A percentile compares a stretch with the other conserved stretches of the same genome.
Evolutionary conservation across 2,113 vertebrate species (phyloP).

Genomic region (Cottus gobio): DNA sequence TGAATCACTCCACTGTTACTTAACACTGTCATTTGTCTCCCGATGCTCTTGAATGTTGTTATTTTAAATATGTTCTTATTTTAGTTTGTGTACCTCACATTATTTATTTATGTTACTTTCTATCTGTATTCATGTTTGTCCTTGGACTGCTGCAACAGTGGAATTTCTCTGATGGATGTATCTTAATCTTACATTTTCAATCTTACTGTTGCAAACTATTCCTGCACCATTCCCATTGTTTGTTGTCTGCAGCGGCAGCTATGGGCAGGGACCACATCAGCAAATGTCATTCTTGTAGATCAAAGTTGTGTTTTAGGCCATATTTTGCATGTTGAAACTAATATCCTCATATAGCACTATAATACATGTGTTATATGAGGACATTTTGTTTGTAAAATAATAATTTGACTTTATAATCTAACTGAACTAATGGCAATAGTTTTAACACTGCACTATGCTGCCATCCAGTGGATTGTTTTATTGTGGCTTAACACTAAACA

Average conservation of each 20-base stretch:
- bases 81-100: background rate
- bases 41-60: background rate
- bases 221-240: slow-evolving; percentile 25
- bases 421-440: background rate
- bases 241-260: slow-evolving; percentile 11
- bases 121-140: background rate
- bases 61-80: background rate
- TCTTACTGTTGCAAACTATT: slow-evolving; percentile 16
- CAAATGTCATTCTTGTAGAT: background rate
- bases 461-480: slow-evolving; percentile 63
- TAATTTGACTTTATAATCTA: background rate
- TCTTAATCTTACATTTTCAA: background rate
- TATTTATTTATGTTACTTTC: background rate
- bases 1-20: background rate
- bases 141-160: background rate
- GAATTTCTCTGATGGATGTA: background rate
- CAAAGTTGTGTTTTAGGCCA: background rate
- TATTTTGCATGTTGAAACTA: background rate
- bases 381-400: background rate
- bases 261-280: slow-evolving; percentile 1
- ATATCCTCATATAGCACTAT: background rate
- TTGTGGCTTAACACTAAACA: background rate
- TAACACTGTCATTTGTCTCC: background rate
- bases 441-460: slow-evolving; percentile 45
- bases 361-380: background rate